Percentiles rank a stretch among this genome's conserved stretches.
phyloP scores from a whole-genome alignment of 2,888 invertebrate species.

The Eupithecia centaureata region DNA sequence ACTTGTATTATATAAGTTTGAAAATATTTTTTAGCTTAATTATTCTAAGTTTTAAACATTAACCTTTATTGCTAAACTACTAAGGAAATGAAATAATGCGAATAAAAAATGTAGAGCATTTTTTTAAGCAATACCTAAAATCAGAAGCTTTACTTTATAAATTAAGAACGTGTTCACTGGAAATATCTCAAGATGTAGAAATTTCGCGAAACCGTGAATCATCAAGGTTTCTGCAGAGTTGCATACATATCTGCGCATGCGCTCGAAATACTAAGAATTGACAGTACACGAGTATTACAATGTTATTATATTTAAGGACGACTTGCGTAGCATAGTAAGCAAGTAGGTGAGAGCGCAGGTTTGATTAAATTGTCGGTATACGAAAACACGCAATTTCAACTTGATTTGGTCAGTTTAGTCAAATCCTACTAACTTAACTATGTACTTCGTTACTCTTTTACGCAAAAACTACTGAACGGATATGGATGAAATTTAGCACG shows the following conservation, averaged over 20 bases:
- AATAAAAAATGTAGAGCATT: too few relatives aligned
- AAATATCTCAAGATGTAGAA: conserved; percentile 40
- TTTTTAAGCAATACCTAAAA: neutral
- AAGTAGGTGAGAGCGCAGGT: neutral
- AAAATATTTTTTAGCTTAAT: too few relatives aligned
- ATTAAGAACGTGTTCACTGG: conserved; percentile 43
- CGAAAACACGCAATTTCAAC: neutral
- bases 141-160: neutral
- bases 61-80: conserved; percentile 13
- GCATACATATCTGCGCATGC: conserved; percentile 31
- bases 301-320: neutral
- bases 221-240: conserved; percentile 41
- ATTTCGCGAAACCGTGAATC: conserved; percentile 42
- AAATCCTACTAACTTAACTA: too few relatives aligned
- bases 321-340: neutral
- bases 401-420: neutral
- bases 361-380: neutral
- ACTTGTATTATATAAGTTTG: too few relatives aligned
- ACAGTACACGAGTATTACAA: conserved; percentile 4
- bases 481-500: too few relatives aligned
- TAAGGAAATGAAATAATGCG: too few relatives aligned
- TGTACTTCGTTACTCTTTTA: too few relatives aligned
- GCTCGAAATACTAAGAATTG: conserved; percentile 19
- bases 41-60: conserved; percentile 9
- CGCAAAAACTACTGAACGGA: too few relatives aligned